Conservation (phyloP, 64 coral and sea anemone species). For the Montipora capricornis region DNA sequence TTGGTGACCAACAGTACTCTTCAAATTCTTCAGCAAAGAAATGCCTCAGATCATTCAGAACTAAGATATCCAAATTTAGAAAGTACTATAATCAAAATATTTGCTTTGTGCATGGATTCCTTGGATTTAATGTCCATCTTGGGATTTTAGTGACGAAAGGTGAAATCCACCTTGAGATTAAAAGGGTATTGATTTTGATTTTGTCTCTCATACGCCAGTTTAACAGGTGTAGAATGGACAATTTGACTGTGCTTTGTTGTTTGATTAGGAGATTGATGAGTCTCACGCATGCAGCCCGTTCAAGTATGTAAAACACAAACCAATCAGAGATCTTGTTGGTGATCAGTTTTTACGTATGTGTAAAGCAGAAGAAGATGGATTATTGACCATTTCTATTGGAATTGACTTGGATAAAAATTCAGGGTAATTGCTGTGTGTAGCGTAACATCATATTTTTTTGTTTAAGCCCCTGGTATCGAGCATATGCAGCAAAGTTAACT, state of each 20-base stretch:
- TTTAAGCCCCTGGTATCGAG: too few species aligned
- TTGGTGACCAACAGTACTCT: too few species aligned
- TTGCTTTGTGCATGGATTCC: too few species aligned
- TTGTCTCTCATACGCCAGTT: not conserved
- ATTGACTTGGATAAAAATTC: constrained; percentile 83
- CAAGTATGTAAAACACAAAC: constrained; percentile 95
- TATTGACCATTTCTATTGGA: constrained; percentile 74
- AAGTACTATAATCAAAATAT: too few species aligned
- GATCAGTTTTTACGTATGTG: constrained; percentile 88
- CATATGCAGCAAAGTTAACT: too few species aligned
- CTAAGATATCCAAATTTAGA: too few species aligned
- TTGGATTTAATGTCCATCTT: too few species aligned
- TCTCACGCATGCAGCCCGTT: constrained; percentile 82
- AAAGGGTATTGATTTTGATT: not conserved
- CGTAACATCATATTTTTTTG: too few species aligned
- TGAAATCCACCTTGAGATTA: not conserved
- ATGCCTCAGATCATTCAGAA: too few species aligned
- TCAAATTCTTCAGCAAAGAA: too few species aligned
- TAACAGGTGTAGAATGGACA: not conserved
- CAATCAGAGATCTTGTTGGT: constrained; percentile 87
- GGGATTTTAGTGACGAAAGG: constrained; percentile 54
- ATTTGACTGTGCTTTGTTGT: not conserved
- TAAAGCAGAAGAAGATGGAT: constrained; percentile 86
- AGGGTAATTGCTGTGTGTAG: constrained; percentile 34
- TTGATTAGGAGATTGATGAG: constrained; percentile 94